Conservation (phyloP, 2,113 vertebrate genomes). For the Cottus gobio region DNA sequence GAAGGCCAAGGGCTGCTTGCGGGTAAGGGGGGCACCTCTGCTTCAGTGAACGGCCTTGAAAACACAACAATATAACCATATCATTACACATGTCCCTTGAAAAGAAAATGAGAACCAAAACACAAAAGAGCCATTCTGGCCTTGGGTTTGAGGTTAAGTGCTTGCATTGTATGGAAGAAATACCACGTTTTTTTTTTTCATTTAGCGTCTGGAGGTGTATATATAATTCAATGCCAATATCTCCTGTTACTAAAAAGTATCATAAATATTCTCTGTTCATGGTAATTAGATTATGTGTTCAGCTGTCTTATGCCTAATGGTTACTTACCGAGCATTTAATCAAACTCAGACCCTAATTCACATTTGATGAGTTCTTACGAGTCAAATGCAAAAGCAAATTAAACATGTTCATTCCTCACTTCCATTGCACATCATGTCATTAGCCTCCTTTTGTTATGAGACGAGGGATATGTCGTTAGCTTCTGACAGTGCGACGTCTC, state of each 20-base stretch:
- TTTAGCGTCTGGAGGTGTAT: slow-evolving; percentile 5
- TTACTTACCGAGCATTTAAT: slow-evolving; percentile 57
- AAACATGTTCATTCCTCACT: slow-evolving; percentile 44
- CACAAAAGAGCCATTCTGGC: neutral
- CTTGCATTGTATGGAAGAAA: slow-evolving; percentile 6
- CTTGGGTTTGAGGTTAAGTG: slow-evolving; percentile 41
- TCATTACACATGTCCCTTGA: slow-evolving; percentile 3
- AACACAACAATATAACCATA: slow-evolving; percentile 24
- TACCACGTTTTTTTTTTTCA: neutral
- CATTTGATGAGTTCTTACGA: slow-evolving; percentile 62
- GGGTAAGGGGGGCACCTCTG: slow-evolving; percentile 28
- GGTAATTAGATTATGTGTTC: slow-evolving; percentile 47
- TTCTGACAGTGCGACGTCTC: slow-evolving; percentile 3
- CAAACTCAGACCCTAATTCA: slow-evolving; percentile 57
- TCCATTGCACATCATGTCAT: slow-evolving; percentile 51
- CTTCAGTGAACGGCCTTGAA: slow-evolving; percentile 41
- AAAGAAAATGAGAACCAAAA: neutral
- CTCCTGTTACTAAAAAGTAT: slow-evolving; percentile 18
- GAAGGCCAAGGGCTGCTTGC: slow-evolving; percentile 55
- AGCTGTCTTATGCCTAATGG: slow-evolving; percentile 42
- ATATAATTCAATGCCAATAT: slow-evolving; percentile 3
- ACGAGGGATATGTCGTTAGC: slow-evolving; percentile 48
- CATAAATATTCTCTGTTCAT: slow-evolving; percentile 25
- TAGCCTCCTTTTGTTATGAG: slow-evolving; percentile 46
- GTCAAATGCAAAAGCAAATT: slow-evolving; percentile 51